A percentile compares a stretch with the other conserved stretches of the same genome.
Conservation (phyloP, 2,888 invertebrate genomes). For the Eristalis arbustorum region DNA sequence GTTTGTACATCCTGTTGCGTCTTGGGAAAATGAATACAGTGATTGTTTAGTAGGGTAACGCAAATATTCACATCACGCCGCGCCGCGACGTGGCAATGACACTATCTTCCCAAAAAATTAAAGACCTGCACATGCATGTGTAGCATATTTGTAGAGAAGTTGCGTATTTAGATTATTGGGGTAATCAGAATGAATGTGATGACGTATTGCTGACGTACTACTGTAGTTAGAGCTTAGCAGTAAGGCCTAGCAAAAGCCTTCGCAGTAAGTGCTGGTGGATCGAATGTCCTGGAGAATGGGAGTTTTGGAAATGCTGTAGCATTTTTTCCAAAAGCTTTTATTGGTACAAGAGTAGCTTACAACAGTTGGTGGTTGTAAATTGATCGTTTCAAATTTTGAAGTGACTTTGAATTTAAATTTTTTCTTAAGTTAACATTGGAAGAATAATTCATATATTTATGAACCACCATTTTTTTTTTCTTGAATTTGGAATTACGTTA, state of each 20-base stretch:
- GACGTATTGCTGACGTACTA: background rate
- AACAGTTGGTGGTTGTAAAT: no score
- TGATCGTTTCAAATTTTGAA: no score
- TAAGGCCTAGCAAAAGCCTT: background rate
- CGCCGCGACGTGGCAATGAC: background rate
- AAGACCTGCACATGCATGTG: background rate
- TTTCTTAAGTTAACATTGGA: no score
- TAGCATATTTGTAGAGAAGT: background rate
- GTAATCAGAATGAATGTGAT: background rate
- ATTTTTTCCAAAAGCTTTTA: no score
- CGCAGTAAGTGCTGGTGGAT: background rate
- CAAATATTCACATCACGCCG: background rate
- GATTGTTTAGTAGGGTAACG: background rate
- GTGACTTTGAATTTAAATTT: no score
- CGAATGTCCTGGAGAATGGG: no score
- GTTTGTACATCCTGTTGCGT: background rate
- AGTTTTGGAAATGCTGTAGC: no score
- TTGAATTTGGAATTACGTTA: no score
- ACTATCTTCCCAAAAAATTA: background rate
- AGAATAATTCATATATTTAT: no score
- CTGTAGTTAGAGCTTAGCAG: no score
- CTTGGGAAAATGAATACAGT: background rate
- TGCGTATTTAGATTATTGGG: background rate
- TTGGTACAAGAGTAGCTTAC: no score
- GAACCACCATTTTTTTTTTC: no score